Base-by-base conservation (phyloP, 2,888 invertebrate genomes). In the Dolichopus griseipennis region DNA sequence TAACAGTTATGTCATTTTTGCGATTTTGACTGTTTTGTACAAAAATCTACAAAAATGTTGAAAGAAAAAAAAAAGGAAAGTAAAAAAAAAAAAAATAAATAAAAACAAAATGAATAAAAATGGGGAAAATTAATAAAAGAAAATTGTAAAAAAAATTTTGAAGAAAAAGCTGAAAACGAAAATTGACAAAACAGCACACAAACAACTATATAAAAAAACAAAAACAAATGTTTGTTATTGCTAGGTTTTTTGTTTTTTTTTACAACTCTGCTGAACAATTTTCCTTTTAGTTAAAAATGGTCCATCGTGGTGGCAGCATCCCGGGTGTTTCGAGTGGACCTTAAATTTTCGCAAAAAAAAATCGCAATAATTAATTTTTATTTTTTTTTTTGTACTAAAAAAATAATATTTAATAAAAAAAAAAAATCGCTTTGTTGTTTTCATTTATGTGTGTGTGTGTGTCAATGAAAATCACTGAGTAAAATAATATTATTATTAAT, bases 301-400 rank as follows among this genome's bases (percentile, higher is more conserved):
- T 80, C 79, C 78, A 78, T 75, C 77, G 79, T 75, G 74, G 76
- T 75, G 79, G 74, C 78, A 78, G 76, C 77, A 78, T 76, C 77
- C 75, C 76, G 77, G 75, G 75, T 18, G 52, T 52, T 12, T 52
- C 52, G 52, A 52, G 52, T 52, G 52, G 52, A 52, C 52, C 52
- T 52, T 52, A 52, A 52, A 43, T 43, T 10, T n/a, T 3, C 43
- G 10, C 15, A 43, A 9, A 9, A 3, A 43, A 43, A 12, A 52
- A 52, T 52, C 52, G 52, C 52, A 12, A 27, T 52, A 18, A 18
- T 52, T 52, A 37, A 18, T 52, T 52, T 12, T 52, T 27, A 4
- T 27, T 27, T 52, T 52, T 52, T 12, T 52, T 27, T 27, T 27
- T 27, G 2, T 27, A 27, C 27, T 4, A 27, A 27, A 27, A 27